Percentiles rank a stretch among this genome's conserved stretches.
Evolutionary conservation across 2,888 invertebrate genomes (phyloP).

Genomic region (Lymantria dispar): DNA sequence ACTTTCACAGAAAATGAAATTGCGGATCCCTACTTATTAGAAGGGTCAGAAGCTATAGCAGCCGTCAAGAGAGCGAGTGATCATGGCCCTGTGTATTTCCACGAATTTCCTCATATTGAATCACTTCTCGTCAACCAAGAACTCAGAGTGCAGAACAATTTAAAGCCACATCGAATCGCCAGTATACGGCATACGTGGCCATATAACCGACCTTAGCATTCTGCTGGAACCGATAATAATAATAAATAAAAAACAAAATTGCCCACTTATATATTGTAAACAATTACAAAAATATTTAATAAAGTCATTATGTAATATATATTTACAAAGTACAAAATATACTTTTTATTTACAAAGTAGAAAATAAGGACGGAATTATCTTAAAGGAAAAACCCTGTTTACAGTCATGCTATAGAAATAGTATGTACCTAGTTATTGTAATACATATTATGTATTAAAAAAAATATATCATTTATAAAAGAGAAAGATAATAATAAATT

Average conservation of each 20-base stretch:
- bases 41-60: conserved; percentile 81
- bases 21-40: conserved; percentile 82
- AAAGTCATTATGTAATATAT: conserved; percentile 30
- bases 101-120: conserved; percentile 84
- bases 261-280: conserved; percentile 37
- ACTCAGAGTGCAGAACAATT: conserved; percentile 80
- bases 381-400: too few relatives aligned
- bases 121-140: conserved; percentile 84
- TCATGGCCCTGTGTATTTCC: conserved; percentile 83
- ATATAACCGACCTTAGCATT: conserved; percentile 71
- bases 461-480: too few relatives aligned
- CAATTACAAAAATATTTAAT: conserved; percentile 33
- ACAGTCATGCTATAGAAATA: too few relatives aligned
- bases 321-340: not conserved
- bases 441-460: too few relatives aligned
- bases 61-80: conserved; percentile 79
- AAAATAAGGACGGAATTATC: too few relatives aligned
- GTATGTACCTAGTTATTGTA: too few relatives aligned
- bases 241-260: conserved; percentile 15
- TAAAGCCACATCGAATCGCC: conserved; percentile 82
- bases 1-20: conserved; percentile 41
- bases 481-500: too few relatives aligned
- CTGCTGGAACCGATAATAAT: not conserved
- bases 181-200: conserved; percentile 84
- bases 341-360: too few relatives aligned